Conservation (phyloP, 2,888 invertebrate species). For the Lasioglossum malachurum region DNA sequence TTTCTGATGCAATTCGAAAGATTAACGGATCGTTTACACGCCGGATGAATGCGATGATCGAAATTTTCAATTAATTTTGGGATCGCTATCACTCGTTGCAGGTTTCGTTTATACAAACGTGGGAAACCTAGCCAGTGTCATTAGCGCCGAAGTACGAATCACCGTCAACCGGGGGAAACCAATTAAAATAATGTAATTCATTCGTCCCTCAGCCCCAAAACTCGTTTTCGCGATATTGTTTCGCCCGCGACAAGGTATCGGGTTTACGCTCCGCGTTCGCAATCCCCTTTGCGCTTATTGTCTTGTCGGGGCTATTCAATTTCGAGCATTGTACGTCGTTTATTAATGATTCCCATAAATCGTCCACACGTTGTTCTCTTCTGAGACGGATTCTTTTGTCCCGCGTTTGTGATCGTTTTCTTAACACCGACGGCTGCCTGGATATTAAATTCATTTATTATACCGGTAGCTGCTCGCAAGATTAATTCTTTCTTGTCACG, state of each 20-base stretch:
- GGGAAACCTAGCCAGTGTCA: constrained; percentile 44
- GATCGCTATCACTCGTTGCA: not conserved
- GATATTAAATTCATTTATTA: not conserved
- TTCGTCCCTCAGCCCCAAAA: constrained; percentile 42
- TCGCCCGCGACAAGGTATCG: not conserved
- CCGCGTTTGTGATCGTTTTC: not conserved
- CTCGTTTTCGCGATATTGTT: constrained; percentile 27
- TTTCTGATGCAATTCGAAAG: constrained; percentile 2
- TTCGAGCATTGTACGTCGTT: not conserved
- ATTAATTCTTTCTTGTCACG: not conserved
- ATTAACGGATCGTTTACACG: constrained; percentile 46
- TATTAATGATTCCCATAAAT: constrained; percentile 18
- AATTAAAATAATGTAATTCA: constrained; percentile 70
- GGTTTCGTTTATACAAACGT: constrained; percentile 55
- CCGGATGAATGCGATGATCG: constrained; percentile 25
- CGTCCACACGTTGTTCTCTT: not conserved
- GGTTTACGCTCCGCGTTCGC: not conserved
- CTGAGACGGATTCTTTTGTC: constrained; percentile 11
- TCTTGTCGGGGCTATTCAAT: constrained; percentile 22
- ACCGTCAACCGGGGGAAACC: constrained; percentile 41
- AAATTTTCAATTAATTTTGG: constrained; percentile 55
- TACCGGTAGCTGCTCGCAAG: not conserved
- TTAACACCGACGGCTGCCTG: not conserved
- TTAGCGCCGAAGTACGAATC: constrained; percentile 45
- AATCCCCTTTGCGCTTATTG: constrained; percentile 36